Evolutionary conservation across 23 tunicate species (phyloP).

Genomic region (Halocynthia aurantium): DNA sequence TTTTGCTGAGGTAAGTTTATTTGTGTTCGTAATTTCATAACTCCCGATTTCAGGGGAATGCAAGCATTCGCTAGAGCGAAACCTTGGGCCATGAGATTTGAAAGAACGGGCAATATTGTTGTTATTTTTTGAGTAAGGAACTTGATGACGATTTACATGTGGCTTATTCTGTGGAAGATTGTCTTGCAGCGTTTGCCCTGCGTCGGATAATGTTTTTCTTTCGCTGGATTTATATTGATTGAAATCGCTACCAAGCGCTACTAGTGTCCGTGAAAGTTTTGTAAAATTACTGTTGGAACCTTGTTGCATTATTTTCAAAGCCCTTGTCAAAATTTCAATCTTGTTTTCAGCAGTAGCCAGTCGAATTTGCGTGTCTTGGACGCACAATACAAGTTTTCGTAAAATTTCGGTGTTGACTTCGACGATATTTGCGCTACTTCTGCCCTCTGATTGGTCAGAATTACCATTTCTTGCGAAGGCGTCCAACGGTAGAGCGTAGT

Average conservation of each 20-base stretch:
- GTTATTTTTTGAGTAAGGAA: neutral
- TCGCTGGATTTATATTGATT: neutral
- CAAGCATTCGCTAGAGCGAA: constrained; percentile 2
- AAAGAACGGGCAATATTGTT: neutral
- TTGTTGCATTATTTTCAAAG: constrained; percentile 31
- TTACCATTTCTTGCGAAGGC: too few species aligned
- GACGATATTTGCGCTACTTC: too few species aligned
- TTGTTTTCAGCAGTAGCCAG: constrained; percentile 40
- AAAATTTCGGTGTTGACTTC: constrained; percentile 27
- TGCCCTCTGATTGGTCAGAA: too few species aligned
- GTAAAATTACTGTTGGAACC: constrained; percentile 8
- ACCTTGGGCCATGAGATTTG: neutral
- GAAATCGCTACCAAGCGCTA: constrained; percentile 11
- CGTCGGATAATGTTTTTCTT: neutral
- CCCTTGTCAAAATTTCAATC: constrained; percentile 28
- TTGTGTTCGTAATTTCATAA: too few species aligned
- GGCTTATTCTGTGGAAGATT: neutral
- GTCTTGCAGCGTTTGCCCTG: neutral
- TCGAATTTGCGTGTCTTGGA: constrained; percentile 38
- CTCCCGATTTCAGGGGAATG: neutral
- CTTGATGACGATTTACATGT: neutral
- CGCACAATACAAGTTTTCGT: constrained; percentile 40
- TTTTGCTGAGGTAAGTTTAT: too few species aligned
- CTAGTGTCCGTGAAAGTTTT: constrained; percentile 6
- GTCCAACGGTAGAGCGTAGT: too few species aligned